Base-by-base conservation (phyloP, 2,888 invertebrate species). In the Ophioninae sp. region DNA sequence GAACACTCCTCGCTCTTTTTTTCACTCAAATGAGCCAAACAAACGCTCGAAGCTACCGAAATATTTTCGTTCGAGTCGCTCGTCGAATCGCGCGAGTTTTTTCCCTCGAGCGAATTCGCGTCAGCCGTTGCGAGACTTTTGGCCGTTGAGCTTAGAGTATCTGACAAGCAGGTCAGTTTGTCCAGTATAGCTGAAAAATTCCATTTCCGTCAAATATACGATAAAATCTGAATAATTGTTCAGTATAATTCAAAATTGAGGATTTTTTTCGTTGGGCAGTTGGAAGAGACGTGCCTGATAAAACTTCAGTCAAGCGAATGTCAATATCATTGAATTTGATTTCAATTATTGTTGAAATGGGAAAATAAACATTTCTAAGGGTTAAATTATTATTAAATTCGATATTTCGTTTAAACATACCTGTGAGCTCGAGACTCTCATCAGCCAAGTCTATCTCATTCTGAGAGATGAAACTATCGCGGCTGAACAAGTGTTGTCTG, bases 401-500 rank as follows among this genome's bases (percentile, higher is more conserved):
- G n/a, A n/a, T n/a, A n/a, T n/a, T 80, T 65, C 30, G 5, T 59
- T 37, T 3, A 17, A 56, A 65, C 30, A 88, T 89, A 92, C 92
- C 90, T 81, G 92, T 91, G 51, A 93, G 87, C 81, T 93, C 91
- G 7, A 91, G 85, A 68, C 89, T 92, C 76, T 92, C 90, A 22
- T 82, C 82, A 6, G 89, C 82, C n/a, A 91, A 79, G 84, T 90
- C 89, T 8, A 89, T 86, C 41, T 90, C 90, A 30, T 75, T 82
- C 2, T 89, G 85, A 44, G 87, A 86, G 22, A 85, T 51, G 58
- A 92, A 90, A 85, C 89, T 91, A 22, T 91, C 91, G 69, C 92
- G 90, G 67, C 91, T 91, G 74, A 93, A 93, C 39, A 93, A 89
- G 85, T 93, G 93, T 80, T 92, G 93, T 64, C 93, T 88, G 6